A percentile compares a stretch with the other conserved stretches of the same genome.
These are phyloP conservation scores for Coptodon bakossiorum DNA, from an alignment of 2,113 vertebrate genomes.

Conservation along the genomic window DNA sequence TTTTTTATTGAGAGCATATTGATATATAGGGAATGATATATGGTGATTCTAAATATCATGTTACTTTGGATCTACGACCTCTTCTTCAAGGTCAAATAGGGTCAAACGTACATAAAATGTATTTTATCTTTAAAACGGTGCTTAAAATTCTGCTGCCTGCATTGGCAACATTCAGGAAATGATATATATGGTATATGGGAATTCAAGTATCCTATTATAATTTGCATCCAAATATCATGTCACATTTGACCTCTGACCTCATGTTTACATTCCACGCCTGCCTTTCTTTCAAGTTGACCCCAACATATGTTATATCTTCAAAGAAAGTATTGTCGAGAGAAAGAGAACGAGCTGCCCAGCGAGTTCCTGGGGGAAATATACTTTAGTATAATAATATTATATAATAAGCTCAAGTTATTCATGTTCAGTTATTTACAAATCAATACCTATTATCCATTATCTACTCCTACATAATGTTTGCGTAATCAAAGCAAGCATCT, in stretches of 20 bases:
- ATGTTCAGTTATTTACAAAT: neutral
- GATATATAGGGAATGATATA: neutral
- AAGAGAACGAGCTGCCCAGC: neutral
- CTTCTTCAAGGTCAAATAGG: neutral
- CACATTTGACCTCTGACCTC: neutral
- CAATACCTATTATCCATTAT: neutral
- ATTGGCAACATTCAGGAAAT: neutral
- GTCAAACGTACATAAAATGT: neutral
- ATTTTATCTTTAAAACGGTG: neutral
- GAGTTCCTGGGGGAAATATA: neutral
- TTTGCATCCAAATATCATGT: neutral
- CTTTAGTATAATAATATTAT: neutral
- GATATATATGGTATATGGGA: neutral
- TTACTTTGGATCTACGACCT: neutral
- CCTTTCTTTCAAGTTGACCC: neutral
- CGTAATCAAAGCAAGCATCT: neutral
- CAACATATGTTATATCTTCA: neutral
- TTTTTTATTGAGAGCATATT: neutral
- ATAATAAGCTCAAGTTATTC: neutral
- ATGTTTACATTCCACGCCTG: neutral
- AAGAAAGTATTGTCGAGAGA: neutral
- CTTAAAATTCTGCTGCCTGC: neutral
- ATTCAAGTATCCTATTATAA: neutral
- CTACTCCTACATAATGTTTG: neutral
- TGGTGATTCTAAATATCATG: neutral